Evolutionary conservation across 1,140 invertebrate species (phyloP).

Genomic region (Cyclargus thomasi): DNA sequence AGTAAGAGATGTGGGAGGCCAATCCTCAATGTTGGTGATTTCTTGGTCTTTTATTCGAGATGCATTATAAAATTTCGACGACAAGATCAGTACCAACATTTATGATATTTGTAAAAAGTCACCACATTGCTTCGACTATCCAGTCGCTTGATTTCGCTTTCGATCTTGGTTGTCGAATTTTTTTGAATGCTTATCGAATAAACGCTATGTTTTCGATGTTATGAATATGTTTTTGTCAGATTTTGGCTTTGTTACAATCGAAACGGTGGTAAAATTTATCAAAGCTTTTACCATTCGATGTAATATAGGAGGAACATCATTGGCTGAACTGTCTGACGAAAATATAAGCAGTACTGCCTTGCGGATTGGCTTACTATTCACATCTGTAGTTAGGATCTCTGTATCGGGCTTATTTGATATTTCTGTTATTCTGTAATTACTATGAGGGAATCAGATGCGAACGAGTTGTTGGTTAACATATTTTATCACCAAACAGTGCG

Average conservation of each 20-base stretch:
- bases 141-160: too few species aligned
- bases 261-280: not conserved
- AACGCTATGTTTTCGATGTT: slow-evolving; percentile 20
- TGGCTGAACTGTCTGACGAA: not conserved
- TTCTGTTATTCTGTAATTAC: slow-evolving; percentile 16
- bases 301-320: too few species aligned
- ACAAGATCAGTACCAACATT: too few species aligned
- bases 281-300: too few species aligned
- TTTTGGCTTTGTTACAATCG: not conserved
- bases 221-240: slow-evolving; percentile 18
- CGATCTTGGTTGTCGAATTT: too few species aligned
- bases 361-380: slow-evolving; percentile 41
- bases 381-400: slow-evolving; percentile 45
- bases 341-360: slow-evolving; percentile 26
- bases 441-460: too few species aligned
- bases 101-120: too few species aligned
- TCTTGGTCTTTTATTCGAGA: slow-evolving; percentile 14
- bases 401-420: slow-evolving; percentile 25
- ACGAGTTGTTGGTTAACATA: too few species aligned
- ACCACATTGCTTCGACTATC: too few species aligned
- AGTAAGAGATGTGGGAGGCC: slow-evolving; percentile 50
- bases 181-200: too few species aligned
- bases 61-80: too few species aligned
- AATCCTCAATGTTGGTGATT: slow-evolving; percentile 47
- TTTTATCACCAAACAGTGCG: too few species aligned